These are phyloP conservation scores for Fragum fragum DNA, from an alignment of 2,888 invertebrate genomes.

Conservation along the genomic window DNA sequence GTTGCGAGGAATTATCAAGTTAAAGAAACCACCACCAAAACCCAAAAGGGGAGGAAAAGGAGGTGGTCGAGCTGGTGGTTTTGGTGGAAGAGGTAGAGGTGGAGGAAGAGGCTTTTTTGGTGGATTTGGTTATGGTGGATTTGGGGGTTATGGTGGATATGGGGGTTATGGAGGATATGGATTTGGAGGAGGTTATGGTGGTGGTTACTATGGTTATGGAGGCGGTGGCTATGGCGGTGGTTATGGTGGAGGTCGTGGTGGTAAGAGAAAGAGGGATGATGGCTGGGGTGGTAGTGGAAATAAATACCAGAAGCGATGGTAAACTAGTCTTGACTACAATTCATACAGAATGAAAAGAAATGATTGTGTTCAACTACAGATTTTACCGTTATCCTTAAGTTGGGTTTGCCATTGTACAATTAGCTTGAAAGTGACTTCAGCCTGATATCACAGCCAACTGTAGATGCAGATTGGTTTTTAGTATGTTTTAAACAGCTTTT, in stretches of 20 bases:
- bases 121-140: slow-evolving; percentile 18
- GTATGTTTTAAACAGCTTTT: too few species aligned
- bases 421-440: too few species aligned
- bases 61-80: slow-evolving; percentile 8
- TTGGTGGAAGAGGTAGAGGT: slow-evolving; percentile 6
- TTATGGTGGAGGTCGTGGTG: slow-evolving; percentile 14
- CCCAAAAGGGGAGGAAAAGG: neutral
- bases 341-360: neutral
- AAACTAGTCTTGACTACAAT: too few species aligned
- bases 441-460: too few species aligned
- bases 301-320: neutral
- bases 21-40: slow-evolving; percentile 19
- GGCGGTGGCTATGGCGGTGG: slow-evolving; percentile 8
- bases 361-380: too few species aligned
- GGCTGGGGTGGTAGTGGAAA: slow-evolving; percentile 15
- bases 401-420: too few species aligned
- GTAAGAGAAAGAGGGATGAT: slow-evolving; percentile 13
- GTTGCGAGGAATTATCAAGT: slow-evolving; percentile 35
- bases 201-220: neutral
- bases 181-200: neutral
- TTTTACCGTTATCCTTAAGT: too few species aligned
- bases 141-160: slow-evolving; percentile 15
- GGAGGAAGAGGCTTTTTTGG: slow-evolving; percentile 19
- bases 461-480: too few species aligned
- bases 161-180: slow-evolving; percentile 8